Base-by-base conservation (phyloP, 2,113 vertebrate genomes). In the Poeciliopsis prolifica region DNA sequence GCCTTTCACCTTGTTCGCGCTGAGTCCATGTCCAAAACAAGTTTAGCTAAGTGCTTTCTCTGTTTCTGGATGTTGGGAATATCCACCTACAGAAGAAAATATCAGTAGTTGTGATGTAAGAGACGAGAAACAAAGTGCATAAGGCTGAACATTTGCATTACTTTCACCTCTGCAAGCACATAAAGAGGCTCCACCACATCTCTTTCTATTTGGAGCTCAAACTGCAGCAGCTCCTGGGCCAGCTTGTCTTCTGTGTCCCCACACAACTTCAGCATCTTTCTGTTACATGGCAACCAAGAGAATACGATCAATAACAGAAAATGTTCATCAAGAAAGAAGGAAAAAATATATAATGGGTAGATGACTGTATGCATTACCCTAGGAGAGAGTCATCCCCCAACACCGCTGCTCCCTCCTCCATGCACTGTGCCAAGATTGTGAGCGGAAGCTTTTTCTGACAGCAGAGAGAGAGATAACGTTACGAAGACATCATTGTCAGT, bases 21-120 rank as follows among this genome's bases (percentile, higher is more conserved):
- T 17, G 98, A 98, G 91, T 99, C 98, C 98, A 99, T 99, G 93
- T 99, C 98, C 92, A 99, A 89, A 69, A 99, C 98, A 2, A 99
- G 95, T 93, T 99, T 99, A 0, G 97, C 98, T 95, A 99, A 94
- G 85, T 99, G 98, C 88, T 99, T 99, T 89, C 98, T 96, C 91
- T 99, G 98, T 87, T 99, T 99, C 85, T 99, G 98, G 88, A 99
- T 99, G 72, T 99, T 99, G 1, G 98, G 98, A 78, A 99, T 99
- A 88, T 99, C 97, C 81, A 99, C 97, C 98, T 93, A 26, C 95
- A 84, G 68, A 80, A 31, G 30, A 65, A 24, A 58, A 26, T 12
- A 54, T 44, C 44, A 61, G 65, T 14, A 37, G 26, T 33, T 29
- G 51, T 60, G 48, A 68, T 72, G 60, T 33, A 71, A 74, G 67